phyloP scores from a whole-genome alignment of 2,797 vertebrate genomes.

The Pseudochirops corinnae region DNA sequence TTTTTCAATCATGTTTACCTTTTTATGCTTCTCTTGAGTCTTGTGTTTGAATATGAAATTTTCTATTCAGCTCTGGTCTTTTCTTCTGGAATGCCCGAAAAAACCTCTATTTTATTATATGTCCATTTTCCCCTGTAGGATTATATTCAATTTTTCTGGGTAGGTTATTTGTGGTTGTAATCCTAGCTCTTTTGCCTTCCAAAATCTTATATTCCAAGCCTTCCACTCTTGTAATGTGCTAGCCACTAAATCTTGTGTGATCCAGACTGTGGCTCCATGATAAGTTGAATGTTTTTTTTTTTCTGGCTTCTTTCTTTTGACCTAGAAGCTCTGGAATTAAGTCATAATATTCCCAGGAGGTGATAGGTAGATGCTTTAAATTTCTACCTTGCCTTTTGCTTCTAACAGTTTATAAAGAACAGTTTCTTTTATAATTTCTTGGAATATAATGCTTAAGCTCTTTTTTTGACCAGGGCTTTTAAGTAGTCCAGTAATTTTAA shows the following conservation, averaged over 20 bases:
- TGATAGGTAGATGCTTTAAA: too few relatives aligned
- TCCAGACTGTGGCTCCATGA: not conserved
- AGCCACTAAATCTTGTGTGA: not conserved
- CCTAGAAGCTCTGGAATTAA: not conserved
- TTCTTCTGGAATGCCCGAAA: not conserved
- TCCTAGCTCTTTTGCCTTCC: not conserved
- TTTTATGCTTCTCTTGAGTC: not conserved
- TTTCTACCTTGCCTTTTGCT: too few relatives aligned
- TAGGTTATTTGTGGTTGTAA: not conserved
- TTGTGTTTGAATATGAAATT: not conserved
- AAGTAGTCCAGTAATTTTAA: too few relatives aligned
- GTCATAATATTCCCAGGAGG: not conserved
- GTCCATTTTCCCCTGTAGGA: not conserved
- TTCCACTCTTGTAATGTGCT: not conserved
- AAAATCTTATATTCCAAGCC: not conserved
- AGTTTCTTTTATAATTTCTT: too few relatives aligned
- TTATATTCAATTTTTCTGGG: not conserved
- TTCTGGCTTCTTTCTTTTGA: not conserved
- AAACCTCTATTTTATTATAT: not conserved
- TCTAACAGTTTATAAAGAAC: too few relatives aligned
- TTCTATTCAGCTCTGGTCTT: not conserved
- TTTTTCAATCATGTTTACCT: not conserved
- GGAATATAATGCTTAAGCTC: too few relatives aligned
- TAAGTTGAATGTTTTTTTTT: not conserved
- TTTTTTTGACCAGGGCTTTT: too few relatives aligned